These are phyloP conservation scores for Calliphora vomitoria DNA, from an alignment of 2,888 invertebrate species.

Conservation along the genomic window DNA sequence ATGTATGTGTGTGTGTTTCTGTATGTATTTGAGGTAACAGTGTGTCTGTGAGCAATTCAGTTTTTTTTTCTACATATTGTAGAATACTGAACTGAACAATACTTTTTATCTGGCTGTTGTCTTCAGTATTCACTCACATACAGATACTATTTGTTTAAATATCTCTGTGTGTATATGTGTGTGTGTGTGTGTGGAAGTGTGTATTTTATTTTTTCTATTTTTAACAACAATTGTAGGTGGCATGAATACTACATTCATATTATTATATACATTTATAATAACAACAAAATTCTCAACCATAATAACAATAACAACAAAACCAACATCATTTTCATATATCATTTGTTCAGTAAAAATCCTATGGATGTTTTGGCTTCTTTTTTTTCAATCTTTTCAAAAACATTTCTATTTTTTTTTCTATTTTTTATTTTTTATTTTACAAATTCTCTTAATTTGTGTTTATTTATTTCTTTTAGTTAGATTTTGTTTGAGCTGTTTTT, in stretches of 20 bases:
- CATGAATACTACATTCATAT: slow-evolving; percentile 62
- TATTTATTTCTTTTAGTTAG: slow-evolving; percentile 36
- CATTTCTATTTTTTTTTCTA: neutral
- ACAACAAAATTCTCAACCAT: slow-evolving; percentile 33
- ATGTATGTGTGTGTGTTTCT: slow-evolving; percentile 17
- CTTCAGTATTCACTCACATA: slow-evolving; percentile 31
- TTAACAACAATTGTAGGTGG: slow-evolving; percentile 84
- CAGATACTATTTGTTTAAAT: slow-evolving; percentile 57
- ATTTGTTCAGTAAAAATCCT: slow-evolving; percentile 32
- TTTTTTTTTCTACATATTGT: slow-evolving; percentile 35
- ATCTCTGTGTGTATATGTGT: slow-evolving; percentile 17
- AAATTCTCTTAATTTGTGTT: slow-evolving; percentile 36
- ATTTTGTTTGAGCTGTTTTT: slow-evolving; percentile 14
- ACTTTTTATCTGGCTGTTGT: slow-evolving; percentile 38
- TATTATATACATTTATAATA: slow-evolving; percentile 1
- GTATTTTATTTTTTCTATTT: slow-evolving; percentile 79
- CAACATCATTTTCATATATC: slow-evolving; percentile 41
- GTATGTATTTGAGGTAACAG: neutral
- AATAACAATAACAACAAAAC: no score
- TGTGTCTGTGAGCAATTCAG: slow-evolving; percentile 2
- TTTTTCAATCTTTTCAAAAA: neutral
- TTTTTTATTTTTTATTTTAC: neutral
- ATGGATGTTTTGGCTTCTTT: slow-evolving; percentile 17
- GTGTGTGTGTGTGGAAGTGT: neutral
- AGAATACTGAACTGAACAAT: slow-evolving; percentile 54